Evolutionary conservation across 2,888 invertebrate species (phyloP), one percentile per base, ranked within the genome.

Genomic region (Lasioglossum zephyrum): DNA sequence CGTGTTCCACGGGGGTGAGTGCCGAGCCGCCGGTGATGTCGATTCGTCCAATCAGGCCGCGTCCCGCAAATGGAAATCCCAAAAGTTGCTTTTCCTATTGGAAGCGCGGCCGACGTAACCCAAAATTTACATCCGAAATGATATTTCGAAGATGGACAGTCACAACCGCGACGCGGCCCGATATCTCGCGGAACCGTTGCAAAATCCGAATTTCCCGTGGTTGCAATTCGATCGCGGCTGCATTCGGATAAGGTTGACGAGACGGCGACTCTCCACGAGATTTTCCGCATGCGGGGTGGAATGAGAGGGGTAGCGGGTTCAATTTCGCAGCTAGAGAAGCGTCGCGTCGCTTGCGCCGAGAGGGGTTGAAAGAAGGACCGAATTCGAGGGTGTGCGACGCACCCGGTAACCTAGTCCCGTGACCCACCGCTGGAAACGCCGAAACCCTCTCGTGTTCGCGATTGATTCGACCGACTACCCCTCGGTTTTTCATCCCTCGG

Each of bases 391-490:
- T 84, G 80, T 73, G 79, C 69, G 41, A 70, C 74, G 77, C 91
- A 91, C 91, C 91, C 90, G 89, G 89, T 91, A 91, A 91, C 91
- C 91, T 87, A 91, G 89, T 91, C 80, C 85, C 89, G 87, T 87
- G 89, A 91, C 88, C 91, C 88, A 87, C 82, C 86, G 81, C 82
- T 86, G 87, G 73, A 88, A 91, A 85, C 87, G 86, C 86, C 88
- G 85, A 87, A 89, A 87, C 81, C 84, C 87, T 85, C 86, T 79
- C 79, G 86, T 91, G 90, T 91, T 92, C 90, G 92, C 89, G 91
- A 92, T 92, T 92, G 92, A 92, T 92, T 92, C 89, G 90, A 83
- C 84, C 88, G 86, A 86, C 87, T 89, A 90, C 88, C 92, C 91
- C 89, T 90, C 86, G 87, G 49, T 86, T 92, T 91, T 92, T 88